These are phyloP conservation scores for Eristalinus sepulchralis DNA, from an alignment of 2,888 invertebrate species.

Conservation along the genomic window DNA sequence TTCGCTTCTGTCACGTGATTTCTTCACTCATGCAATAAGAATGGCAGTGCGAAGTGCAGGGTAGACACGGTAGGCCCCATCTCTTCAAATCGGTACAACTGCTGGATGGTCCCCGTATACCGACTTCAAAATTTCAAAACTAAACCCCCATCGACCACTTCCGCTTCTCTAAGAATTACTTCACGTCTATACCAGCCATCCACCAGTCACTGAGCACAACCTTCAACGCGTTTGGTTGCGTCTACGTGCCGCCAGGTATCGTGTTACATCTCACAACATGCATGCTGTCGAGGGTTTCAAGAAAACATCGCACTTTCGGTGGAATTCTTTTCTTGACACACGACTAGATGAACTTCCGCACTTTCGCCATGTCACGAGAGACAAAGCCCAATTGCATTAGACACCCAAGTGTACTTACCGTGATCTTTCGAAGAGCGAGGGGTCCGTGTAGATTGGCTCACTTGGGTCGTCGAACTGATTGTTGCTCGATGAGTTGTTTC, in stretches of 20 bases:
- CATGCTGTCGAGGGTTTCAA: not conserved
- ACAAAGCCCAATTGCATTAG: not conserved
- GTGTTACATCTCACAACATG: not conserved
- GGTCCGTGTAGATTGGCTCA: conserved; percentile 96
- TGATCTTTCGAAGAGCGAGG: conserved; percentile 93
- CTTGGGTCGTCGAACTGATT: conserved; percentile 91
- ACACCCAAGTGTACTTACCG: conserved; percentile 80
- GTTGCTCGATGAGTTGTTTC: conserved; percentile 81
- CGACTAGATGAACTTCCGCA: not conserved
- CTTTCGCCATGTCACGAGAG: not conserved
- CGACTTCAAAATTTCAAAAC: no score
- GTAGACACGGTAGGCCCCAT: no score
- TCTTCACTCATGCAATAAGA: no score
- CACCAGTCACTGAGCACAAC: conserved; percentile 7
- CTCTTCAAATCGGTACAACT: no score
- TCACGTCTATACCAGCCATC: not conserved
- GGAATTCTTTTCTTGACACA: not conserved
- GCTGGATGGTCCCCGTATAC: no score
- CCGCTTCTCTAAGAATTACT: not conserved
- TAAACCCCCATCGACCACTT: no score
- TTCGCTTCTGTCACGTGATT: no score
- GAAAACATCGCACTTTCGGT: not conserved
- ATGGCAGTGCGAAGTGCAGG: no score
- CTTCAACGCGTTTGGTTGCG: conserved; percentile 15
- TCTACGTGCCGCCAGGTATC: conserved; percentile 40